A percentile compares a stretch with the other conserved stretches of the same genome.
phyloP scores from a whole-genome alignment of 2,113 vertebrate species.

The Lipophrys pholis region DNA sequence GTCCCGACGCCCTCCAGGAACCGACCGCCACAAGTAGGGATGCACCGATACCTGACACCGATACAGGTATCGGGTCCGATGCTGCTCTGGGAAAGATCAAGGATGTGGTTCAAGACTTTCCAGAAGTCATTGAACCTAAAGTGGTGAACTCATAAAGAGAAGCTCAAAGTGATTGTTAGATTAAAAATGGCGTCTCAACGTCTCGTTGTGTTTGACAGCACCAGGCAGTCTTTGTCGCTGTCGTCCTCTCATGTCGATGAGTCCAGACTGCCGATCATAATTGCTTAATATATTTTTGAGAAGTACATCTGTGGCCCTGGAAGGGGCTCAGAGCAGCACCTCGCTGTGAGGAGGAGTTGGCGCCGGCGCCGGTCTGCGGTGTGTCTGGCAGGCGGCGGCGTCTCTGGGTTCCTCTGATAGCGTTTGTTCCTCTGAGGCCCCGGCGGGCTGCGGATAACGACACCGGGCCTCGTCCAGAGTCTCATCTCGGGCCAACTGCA shows the following conservation, averaged over 20 bases:
- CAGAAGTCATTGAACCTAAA: too few relatives aligned
- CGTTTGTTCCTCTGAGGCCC: slow-evolving; percentile 63
- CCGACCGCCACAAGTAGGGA: too few relatives aligned
- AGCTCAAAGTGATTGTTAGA: too few relatives aligned
- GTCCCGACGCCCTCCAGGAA: too few relatives aligned
- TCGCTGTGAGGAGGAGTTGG: slow-evolving; percentile 24
- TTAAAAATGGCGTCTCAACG: too few relatives aligned
- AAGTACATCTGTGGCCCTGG: slow-evolving; percentile 6
- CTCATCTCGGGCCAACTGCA: slow-evolving; percentile 72
- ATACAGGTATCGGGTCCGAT: too few relatives aligned
- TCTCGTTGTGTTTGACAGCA: too few relatives aligned
- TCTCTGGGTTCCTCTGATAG: slow-evolving; percentile 78
- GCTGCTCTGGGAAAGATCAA: background rate
- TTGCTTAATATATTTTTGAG: slow-evolving; percentile 4
- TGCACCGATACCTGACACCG: too few relatives aligned
- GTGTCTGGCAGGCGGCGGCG: slow-evolving; percentile 59
- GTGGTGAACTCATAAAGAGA: too few relatives aligned
- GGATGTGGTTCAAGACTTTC: background rate
- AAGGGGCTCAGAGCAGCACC: slow-evolving; percentile 29
- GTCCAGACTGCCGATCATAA: background rate
- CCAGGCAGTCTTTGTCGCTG: too few relatives aligned
- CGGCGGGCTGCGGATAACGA: slow-evolving; percentile 63
- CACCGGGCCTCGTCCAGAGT: slow-evolving; percentile 56
- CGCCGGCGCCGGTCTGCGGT: slow-evolving; percentile 34
- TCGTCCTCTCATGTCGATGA: background rate